These are phyloP conservation scores for Fragum fragum DNA, from an alignment of 2,888 invertebrate genomes.

Conservation along the genomic window DNA sequence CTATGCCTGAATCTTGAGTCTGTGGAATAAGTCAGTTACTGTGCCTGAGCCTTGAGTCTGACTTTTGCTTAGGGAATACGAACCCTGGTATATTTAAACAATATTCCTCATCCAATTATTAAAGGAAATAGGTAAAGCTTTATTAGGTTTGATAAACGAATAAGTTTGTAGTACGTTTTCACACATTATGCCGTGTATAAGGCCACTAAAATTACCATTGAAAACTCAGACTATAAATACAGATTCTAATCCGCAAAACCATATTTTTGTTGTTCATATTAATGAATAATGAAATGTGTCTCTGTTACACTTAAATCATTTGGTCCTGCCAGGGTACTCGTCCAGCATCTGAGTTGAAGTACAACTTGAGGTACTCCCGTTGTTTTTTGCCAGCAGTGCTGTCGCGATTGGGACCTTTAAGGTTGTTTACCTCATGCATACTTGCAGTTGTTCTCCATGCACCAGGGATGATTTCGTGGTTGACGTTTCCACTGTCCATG, in stretches of 20 bases:
- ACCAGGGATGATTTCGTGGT: too few relatives aligned
- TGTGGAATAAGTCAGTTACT: too few relatives aligned
- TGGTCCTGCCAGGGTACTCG: background rate
- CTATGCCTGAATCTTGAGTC: too few relatives aligned
- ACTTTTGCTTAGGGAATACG: too few relatives aligned
- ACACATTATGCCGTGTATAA: background rate
- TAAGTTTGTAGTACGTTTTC: too few relatives aligned
- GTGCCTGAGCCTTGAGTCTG: too few relatives aligned
- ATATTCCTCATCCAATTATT: too few relatives aligned
- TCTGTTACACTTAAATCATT: conserved; percentile 2
- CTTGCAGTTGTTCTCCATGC: conserved; percentile 14
- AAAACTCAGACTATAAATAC: background rate
- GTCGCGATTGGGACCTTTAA: background rate
- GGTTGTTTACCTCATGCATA: background rate
- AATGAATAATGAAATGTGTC: background rate
- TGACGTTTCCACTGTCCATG: too few relatives aligned
- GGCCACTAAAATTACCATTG: background rate
- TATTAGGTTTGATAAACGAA: too few relatives aligned
- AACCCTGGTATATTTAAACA: too few relatives aligned
- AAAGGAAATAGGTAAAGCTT: too few relatives aligned
- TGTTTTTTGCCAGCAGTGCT: background rate
- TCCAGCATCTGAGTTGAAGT: background rate
- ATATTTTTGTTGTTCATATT: conserved; percentile 1
- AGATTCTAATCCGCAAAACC: conserved; percentile 1
- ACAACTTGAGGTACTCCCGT: background rate